Percentiles rank a stretch among this genome's conserved stretches.
Evolutionary conservation across 2,797 vertebrate genomes (phyloP).

Genomic region (Rhabdomys pumilio): DNA sequence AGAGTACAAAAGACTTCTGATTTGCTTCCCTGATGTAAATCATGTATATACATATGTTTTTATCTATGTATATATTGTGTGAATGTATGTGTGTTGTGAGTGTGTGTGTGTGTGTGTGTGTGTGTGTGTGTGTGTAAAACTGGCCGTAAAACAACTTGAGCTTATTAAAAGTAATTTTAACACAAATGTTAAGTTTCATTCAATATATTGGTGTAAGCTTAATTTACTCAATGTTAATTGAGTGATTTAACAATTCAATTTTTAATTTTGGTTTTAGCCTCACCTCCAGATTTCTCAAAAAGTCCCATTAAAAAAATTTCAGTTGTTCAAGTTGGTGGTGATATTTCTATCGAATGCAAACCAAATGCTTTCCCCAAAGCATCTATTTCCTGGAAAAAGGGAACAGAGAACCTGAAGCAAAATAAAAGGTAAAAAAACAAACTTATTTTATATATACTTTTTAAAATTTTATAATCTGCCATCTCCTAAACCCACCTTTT

Average conservation of each 20-base stretch:
- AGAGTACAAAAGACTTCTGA: neutral
- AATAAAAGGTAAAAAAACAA: slow-evolving; percentile 89
- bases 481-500: neutral
- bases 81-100: neutral
- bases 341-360: slow-evolving; percentile 92
- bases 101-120: neutral
- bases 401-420: slow-evolving; percentile 87
- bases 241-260: slow-evolving; percentile 34
- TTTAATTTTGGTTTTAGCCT: slow-evolving; percentile 88
- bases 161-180: neutral
- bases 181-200: neutral
- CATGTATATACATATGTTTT: neutral
- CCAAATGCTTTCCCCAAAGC: slow-evolving; percentile 93
- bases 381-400: slow-evolving; percentile 92
- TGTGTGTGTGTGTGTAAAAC: neutral
- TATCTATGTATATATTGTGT: neutral
- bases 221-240: neutral
- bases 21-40: neutral
- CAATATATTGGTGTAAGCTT: rapidly evolving
- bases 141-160: neutral
- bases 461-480: neutral
- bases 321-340: slow-evolving; percentile 92
- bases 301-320: slow-evolving; percentile 92
- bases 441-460: neutral
- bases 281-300: slow-evolving; percentile 93